Conservation (phyloP, 2,797 vertebrate genomes). For the Tympanoctomys barrerae region DNA sequence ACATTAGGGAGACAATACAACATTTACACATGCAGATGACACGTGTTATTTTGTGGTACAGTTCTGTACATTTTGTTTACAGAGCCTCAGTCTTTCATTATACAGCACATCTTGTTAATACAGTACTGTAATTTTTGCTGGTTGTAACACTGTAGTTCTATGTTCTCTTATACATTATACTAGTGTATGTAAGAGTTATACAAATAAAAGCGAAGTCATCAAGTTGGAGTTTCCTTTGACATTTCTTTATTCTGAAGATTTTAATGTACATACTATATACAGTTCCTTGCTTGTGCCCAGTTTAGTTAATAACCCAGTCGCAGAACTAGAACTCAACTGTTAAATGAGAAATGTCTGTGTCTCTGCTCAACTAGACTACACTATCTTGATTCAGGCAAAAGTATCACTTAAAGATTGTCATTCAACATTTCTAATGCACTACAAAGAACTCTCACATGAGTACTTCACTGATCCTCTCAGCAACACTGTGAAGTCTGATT, state of each 20-base stretch:
- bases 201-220: neutral
- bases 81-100: neutral
- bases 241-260: neutral
- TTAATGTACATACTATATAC: neutral
- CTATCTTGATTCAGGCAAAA: neutral
- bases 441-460: neutral
- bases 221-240: neutral
- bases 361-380: neutral
- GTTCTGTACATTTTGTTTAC: neutral
- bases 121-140: neutral
- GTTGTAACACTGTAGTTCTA: neutral
- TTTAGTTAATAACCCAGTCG: neutral
- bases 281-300: neutral
- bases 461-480: neutral
- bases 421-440: neutral
- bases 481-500: neutral
- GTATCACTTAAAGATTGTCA: neutral
- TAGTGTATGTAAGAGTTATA: neutral
- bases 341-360: neutral
- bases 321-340: neutral
- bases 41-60: neutral
- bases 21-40: no score
- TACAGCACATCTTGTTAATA: neutral
- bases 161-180: neutral
- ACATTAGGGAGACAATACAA: no score